Percentiles rank a stretch among this genome's conserved stretches.
Evolutionary conservation across 2,797 vertebrate species (phyloP).

Genomic region (Periophthalmus magnuspinnatus): DNA sequence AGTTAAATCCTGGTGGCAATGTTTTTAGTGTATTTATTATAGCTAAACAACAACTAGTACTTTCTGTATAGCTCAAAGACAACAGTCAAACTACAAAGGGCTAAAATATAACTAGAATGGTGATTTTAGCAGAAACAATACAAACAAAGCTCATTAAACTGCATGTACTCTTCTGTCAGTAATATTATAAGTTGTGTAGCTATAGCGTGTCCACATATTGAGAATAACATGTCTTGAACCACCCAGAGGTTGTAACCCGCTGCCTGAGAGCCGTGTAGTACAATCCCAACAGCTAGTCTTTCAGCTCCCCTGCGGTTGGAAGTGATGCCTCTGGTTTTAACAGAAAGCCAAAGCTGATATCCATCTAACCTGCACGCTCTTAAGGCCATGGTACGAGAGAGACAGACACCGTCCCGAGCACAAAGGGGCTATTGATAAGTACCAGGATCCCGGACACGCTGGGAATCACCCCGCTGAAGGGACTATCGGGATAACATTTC

Average conservation of each 20-base stretch:
- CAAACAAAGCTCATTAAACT: no score
- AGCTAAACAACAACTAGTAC: no score
- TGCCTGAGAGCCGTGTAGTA: background rate
- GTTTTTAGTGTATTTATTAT: no score
- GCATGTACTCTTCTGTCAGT: no score
- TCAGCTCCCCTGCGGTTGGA: constrained; percentile 32
- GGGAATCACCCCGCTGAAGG: constrained; percentile 37
- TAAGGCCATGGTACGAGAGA: constrained; percentile 59
- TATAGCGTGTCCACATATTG: no score
- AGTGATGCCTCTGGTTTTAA: constrained; percentile 42
- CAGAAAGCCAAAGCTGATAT: constrained; percentile 56
- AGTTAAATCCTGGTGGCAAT: no score
- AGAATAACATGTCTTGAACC: no score
- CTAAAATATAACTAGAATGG: no score
- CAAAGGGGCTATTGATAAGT: constrained; percentile 70
- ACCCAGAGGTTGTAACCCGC: background rate
- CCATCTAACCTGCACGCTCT: constrained; percentile 64
- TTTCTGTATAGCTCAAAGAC: no score
- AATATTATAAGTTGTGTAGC: no score
- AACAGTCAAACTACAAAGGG: no score
- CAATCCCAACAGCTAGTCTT: background rate
- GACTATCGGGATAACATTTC: constrained; percentile 60
- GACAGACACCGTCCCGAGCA: constrained; percentile 52
- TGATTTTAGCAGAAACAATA: no score
- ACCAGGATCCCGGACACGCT: constrained; percentile 41